phyloP scores from a whole-genome alignment of 2,888 invertebrate genomes.

The Polyommatus icarus region DNA sequence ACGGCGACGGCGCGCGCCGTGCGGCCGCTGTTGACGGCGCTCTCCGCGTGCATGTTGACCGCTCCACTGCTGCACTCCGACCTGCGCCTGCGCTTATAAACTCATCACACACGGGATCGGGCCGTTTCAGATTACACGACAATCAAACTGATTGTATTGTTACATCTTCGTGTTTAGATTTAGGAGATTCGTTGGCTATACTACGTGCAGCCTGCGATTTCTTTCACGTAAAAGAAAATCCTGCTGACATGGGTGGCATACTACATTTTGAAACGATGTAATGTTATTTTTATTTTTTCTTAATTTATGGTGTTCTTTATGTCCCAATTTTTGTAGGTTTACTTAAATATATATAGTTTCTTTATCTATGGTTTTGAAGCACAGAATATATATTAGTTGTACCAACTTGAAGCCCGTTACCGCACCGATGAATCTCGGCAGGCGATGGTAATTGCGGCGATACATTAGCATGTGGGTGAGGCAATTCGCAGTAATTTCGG shows the following conservation, averaged over 20 bases:
- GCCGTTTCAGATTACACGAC: not conserved
- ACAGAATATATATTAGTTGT: too few species aligned
- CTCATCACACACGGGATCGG: not conserved
- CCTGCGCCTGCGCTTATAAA: constrained; percentile 15
- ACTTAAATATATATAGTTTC: too few species aligned
- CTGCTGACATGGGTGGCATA: not conserved
- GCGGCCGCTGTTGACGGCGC: constrained; percentile 22
- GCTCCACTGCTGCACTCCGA: not conserved
- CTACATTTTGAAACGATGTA: not conserved
- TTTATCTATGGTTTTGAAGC: too few species aligned
- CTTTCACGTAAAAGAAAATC: not conserved
- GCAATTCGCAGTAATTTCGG: not conserved
- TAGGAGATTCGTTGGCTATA: not conserved
- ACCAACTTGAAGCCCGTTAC: not conserved
- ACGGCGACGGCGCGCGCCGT: constrained; percentile 48
- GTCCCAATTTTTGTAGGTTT: not conserved
- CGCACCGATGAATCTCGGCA: not conserved
- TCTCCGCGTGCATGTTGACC: constrained; percentile 21
- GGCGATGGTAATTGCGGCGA: not conserved
- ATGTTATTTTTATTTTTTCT: not conserved
- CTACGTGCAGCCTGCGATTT: not conserved
- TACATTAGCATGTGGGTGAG: not conserved
- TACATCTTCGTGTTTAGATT: not conserved
- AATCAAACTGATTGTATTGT: not conserved
- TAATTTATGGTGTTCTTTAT: too few species aligned